phyloP scores from a whole-genome alignment of 2,113 vertebrate genomes.

The Cromileptes altivelis region DNA sequence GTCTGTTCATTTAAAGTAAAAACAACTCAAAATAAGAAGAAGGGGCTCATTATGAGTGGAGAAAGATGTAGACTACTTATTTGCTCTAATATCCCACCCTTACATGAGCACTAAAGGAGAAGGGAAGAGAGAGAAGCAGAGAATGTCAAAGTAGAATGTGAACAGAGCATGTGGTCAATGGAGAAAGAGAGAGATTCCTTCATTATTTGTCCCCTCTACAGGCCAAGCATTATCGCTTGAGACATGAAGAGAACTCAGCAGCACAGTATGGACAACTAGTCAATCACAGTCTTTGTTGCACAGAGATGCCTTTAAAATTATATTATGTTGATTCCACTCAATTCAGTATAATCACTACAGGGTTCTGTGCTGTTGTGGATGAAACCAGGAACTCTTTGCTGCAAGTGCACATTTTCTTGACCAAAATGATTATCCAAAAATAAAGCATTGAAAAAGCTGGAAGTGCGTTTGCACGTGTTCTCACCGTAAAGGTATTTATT shows the following conservation, averaged over 20 bases:
- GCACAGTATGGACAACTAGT: constrained; percentile 75
- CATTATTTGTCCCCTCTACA: constrained; percentile 31
- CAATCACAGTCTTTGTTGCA: not conserved
- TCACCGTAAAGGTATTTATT: constrained; percentile 73
- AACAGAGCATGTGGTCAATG: too few relatives aligned
- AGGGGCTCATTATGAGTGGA: not conserved
- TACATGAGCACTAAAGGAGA: not conserved
- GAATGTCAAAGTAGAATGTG: not conserved
- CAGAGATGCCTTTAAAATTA: not conserved
- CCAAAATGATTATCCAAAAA: not conserved
- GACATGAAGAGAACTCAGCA: not conserved
- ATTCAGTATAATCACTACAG: not conserved
- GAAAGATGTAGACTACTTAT: not conserved
- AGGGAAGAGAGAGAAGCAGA: not conserved
- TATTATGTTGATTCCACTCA: not conserved
- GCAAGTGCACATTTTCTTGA: not conserved
- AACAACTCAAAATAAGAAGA: not conserved
- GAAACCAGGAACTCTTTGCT: not conserved
- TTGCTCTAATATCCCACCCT: not conserved
- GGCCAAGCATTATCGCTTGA: not conserved
- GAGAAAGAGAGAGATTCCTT: not conserved
- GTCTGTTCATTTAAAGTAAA: not conserved
- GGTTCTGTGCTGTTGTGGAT: not conserved
- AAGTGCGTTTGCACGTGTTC: not conserved
- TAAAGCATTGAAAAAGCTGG: not conserved